Base-by-base conservation (phyloP, 2,113 vertebrate species). In the Perognathus longimembris region DNA sequence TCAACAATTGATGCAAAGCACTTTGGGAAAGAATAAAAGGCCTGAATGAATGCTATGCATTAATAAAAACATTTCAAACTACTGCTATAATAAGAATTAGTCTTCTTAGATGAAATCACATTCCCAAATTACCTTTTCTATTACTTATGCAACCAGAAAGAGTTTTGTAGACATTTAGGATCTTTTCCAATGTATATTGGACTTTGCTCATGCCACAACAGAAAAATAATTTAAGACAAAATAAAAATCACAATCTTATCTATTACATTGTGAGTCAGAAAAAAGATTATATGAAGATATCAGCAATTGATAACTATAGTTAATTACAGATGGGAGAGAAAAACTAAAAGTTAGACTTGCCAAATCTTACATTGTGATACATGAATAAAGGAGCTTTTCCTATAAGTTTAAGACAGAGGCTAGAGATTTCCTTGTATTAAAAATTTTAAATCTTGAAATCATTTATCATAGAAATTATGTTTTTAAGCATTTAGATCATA, bases 401-500 rank as follows among this genome's bases (percentile, higher is more conserved):
- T 90, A 94, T 50, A 96, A 92, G 66, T 92, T 97, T 88, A 92
- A 96, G 80, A 95, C 38, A 94, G 85, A 97, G 91, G 70, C 84
- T 92, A 90, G 7, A 3, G 5, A 93, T 79, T 66, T 95, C 94
- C 66, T 67, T 50, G 80, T 17, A n/a, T 40, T 80, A 91, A 93
- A 82, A 88, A 91, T 91, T 94, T 77, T 32, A 96, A 84, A 95
- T 94, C 91, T 36, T 96, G 32, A 66, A 95, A 94, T 94, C 32
- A 90, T 80, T 78, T 54, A 97, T 91, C 74, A 96, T 82, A 96
- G 73, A 95, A 91, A 96, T 89, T 96, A 97, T 95, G 94, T 95
- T 95, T 95, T 95, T 94, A 96, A 93, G 78, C 94, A 94, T 96
- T 96, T 89, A 90, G 78, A 95, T 97, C 91, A 95, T 95, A 93